A percentile compares a stretch with the other conserved stretches of the same genome.
Evolutionary conservation across 2,888 invertebrate species (phyloP).

Genomic region (Palloptera scutellata): DNA sequence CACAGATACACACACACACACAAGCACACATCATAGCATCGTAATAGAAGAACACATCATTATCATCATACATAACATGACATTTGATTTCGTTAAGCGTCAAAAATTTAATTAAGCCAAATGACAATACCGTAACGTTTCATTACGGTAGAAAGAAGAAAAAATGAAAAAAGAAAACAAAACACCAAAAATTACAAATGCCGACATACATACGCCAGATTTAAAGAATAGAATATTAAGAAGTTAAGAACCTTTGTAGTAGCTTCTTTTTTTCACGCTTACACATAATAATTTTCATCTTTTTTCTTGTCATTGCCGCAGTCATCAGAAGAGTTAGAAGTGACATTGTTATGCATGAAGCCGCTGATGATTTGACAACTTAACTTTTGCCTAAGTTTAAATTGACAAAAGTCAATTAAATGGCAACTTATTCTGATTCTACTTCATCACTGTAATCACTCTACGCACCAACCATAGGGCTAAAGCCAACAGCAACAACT

Average conservation of each 20-base stretch:
- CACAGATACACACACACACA: background rate
- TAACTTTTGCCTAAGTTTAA: background rate
- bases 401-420: constrained; percentile 21
- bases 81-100: constrained; percentile 4
- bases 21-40: background rate
- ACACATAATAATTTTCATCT: background rate
- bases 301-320: background rate
- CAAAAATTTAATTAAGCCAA: constrained; percentile 20
- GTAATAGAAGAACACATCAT: too few relatives aligned
- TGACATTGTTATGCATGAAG: background rate
- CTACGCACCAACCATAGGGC: too few relatives aligned
- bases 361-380: background rate
- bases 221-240: too few relatives aligned
- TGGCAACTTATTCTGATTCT: background rate
- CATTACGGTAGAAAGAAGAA: background rate
- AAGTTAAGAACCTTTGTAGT: too few relatives aligned
- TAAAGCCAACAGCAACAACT: too few relatives aligned
- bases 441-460: too few relatives aligned
- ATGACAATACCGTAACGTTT: constrained; percentile 18
- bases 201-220: too few relatives aligned
- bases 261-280: background rate
- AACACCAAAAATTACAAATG: too few relatives aligned
- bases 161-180: too few relatives aligned
- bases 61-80: constrained; percentile 8
- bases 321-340: background rate